Base-by-base conservation (phyloP, 1,140 invertebrate genomes). In the Chelonus insularis region DNA sequence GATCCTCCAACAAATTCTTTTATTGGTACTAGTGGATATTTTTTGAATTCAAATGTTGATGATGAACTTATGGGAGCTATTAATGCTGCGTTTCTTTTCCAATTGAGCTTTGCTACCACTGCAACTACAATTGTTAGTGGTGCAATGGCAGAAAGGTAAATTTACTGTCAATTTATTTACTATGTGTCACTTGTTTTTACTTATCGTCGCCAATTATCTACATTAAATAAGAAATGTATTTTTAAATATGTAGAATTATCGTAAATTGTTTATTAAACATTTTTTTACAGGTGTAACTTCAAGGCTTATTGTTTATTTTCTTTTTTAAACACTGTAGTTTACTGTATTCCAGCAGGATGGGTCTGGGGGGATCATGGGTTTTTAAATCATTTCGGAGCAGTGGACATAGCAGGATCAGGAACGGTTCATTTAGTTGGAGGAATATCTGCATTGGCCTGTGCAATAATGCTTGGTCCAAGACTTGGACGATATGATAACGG, bases 281-380 rank as follows among this genome's bases (percentile, higher is more conserved):
- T 43, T 39, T 14, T 57, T 64, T 75, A 70, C 74, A 90, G 91
- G 66, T 93, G 91, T 70, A 93, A 94, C 72, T 95, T 95, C 72
- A 91, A 91, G 71, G 92, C 94, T 0, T 96, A 96, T 70, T 95
- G 93, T 65, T 60, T 96, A 2, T 95, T 95, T 75, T 96, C 93
- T 4, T 88, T 94, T 43, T 71, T 95, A 0, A 97, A 96, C 69
- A 96, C 94, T 0, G 80, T 93, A 0, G 90, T 97, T 1, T 97
- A 97, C 76, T 96, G 94, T 72, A 85, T 97, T 58, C 94, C 94
- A 1, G 93, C 92, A n/a, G 92, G 93, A n/a, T 94, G 92, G 92
- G 84, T 94, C 41, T 95, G 92, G 94, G 90, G 91, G 1, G 85
- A 91, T 41, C 90, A 93, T 65, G 94, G 94, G 5, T 95, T 95